Evolutionary conservation across 1,140 invertebrate genomes (phyloP).

Genomic region (Megathymus violae): DNA sequence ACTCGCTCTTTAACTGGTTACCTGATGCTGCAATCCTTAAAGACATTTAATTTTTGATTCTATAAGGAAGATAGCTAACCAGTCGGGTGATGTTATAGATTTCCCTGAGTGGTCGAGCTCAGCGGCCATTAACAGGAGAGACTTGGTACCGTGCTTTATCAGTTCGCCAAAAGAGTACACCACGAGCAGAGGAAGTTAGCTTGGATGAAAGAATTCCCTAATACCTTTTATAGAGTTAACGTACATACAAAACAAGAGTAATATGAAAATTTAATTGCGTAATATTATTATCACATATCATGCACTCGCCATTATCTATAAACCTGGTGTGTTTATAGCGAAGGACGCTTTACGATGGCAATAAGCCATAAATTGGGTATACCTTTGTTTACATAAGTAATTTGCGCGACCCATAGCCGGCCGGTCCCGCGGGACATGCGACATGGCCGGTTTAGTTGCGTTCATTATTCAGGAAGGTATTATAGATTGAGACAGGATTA

Average conservation of each 20-base stretch:
- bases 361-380: slow-evolving; percentile 55
- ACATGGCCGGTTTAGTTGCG: slow-evolving; percentile 18
- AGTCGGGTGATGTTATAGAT: too few relatives aligned
- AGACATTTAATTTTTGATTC: too few relatives aligned
- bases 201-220: too few relatives aligned
- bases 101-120: too few relatives aligned
- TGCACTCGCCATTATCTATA: slow-evolving; percentile 10
- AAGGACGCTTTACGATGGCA: slow-evolving; percentile 39
- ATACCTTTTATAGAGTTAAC: too few relatives aligned
- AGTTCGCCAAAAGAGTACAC: too few relatives aligned
- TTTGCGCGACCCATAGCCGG: slow-evolving; percentile 22
- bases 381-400: slow-evolving; percentile 59
- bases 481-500: slow-evolving; percentile 6
- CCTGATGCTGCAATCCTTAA: too few relatives aligned
- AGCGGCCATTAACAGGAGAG: too few relatives aligned
- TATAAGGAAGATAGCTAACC: too few relatives aligned
- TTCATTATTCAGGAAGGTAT: slow-evolving; percentile 21
- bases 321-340: slow-evolving; percentile 30
- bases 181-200: too few relatives aligned
- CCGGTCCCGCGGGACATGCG: slow-evolving; percentile 15
- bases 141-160: too few relatives aligned
- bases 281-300: neutral
- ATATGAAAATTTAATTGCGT: neutral
- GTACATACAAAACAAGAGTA: slow-evolving; percentile 4
- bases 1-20: too few relatives aligned